Conservation (phyloP, 2,888 invertebrate genomes). For the Globia sparganii region DNA sequence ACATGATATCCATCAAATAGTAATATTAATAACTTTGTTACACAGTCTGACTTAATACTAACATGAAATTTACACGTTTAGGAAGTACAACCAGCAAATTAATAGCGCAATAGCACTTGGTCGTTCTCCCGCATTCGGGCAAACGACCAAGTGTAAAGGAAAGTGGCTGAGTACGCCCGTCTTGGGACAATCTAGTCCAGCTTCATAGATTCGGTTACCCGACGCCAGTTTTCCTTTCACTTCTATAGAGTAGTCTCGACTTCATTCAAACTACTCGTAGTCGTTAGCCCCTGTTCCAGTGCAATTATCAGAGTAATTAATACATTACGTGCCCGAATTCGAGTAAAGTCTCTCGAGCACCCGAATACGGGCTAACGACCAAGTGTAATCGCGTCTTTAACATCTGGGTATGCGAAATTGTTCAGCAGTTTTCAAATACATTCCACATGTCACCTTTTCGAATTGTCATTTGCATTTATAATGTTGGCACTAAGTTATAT, state of each 20-base stretch:
- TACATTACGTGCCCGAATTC: neutral
- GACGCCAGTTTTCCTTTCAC: too few species aligned
- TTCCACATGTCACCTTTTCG: neutral
- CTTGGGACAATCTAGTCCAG: too few species aligned
- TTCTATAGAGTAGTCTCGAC: neutral
- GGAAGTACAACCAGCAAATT: constrained; percentile 24
- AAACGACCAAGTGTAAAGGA: neutral
- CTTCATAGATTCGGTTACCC: too few species aligned
- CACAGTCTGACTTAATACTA: constrained; percentile 53
- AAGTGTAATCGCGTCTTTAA: neutral
- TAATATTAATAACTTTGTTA: constrained; percentile 33
- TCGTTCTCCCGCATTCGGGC: neutral
- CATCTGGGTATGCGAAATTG: neutral
- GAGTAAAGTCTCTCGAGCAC: neutral
- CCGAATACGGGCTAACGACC: neutral
- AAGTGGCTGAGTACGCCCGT: too few species aligned
- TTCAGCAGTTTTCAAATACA: neutral
- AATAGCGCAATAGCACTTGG: neutral
- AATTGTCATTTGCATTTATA: neutral
- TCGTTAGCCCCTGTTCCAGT: too few species aligned
- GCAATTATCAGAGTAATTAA: neutral
- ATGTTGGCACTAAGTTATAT: neutral
- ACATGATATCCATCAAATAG: constrained; percentile 6
- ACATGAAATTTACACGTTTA: constrained; percentile 47
- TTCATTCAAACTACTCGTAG: neutral